Base-by-base conservation (phyloP, 2,113 vertebrate species). In the Apus apus region DNA sequence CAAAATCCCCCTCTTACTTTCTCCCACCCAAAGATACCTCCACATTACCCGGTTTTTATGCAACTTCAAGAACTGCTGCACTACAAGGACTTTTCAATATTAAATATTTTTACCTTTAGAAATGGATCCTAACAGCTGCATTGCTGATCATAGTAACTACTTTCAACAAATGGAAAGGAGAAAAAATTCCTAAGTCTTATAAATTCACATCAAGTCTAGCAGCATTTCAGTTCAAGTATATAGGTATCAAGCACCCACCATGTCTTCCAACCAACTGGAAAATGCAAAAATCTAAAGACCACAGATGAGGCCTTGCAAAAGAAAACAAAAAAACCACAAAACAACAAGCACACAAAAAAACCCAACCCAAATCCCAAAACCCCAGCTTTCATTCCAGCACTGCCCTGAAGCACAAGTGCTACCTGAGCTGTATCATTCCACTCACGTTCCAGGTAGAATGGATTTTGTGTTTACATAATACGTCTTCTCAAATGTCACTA, bases 391-490 rank as follows among this genome's bases (percentile, higher is more conserved):
- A 93, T 72, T 94, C 51, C 48, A 94, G 68, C 83, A 87, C 53
- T 96, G 48, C 81, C 87, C 91, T 1, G 17, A 72, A 96, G 97
- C 96, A 70, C 25, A 92, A 72, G 43, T 70, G 93, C 83, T 96
- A 96, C 64, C 74, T 60, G 93, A 97, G 80, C 77, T 85, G 48
- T 14, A 57, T 45, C 90, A 94, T 90, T 87, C 82, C 89, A 74
- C 61, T 94, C 66, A n/a, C 95, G 94, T 97, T 97, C 97, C 96
- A 96, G 56, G 67, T 92, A 88, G 72, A 95, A 62, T 20, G 27
- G 85, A 58, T 88, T 72, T 76, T 50, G 25, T 90, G 30, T 79
- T 71, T 89, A 95, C 71, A 95, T 85, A 93, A 96, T 15, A 32
- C 40, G 38, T 29, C 70, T 95, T 89, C 88, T 78, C 83, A 70